Evolutionary conservation across 2,888 invertebrate species (phyloP), one percentile per base, ranked within the genome.

Genomic region (Tupiocoris notatus): DNA sequence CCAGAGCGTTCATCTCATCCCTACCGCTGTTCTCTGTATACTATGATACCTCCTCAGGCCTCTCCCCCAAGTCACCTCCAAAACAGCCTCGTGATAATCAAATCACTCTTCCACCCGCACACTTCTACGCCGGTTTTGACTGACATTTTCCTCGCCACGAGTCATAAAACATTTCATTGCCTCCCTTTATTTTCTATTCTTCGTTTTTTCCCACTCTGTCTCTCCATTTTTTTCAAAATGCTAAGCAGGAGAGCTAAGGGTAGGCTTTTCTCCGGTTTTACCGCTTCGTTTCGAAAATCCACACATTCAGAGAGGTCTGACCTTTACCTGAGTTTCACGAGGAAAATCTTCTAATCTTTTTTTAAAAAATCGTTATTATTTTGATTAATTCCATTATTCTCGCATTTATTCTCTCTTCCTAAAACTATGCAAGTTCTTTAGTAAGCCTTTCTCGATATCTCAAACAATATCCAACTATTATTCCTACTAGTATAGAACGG

Each of bases 81-180:
- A 54, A 24, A 63, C 71, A 71, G 22, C 62, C 73, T 73, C 73
- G 73, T 73, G 73, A 73, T 73, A 73, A 73, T 73, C 73, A 73
- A 73, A 73, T 73, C 73, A 73, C 62, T 20, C 39, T 39, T 39
- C 39, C 39, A 39, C 39, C 39, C 39, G 39, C 39, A 39, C 39
- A n/a, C n/a, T n/a, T n/a, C n/a, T 39, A 7, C 39, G 39, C 39
- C 39, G 12, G 6, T 12, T 12, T 39, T 71, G 71, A 58, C 62
- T 77, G 78, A 77, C 77, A 76, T 77, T 77, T 77, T 78, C 74
- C 74, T 74, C 77, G 78, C 78, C 61, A 77, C 57, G 77, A 77
- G 67, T 66, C 76, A 78, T 76, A 78, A 76, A 76, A 73, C 78
- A 76, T 76, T 74, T 74, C 74, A 74, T 67, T 67, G 66, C 24